Evolutionary conservation across 2,797 vertebrate species (phyloP).

Genomic region (Bovichtus variegatus): DNA sequence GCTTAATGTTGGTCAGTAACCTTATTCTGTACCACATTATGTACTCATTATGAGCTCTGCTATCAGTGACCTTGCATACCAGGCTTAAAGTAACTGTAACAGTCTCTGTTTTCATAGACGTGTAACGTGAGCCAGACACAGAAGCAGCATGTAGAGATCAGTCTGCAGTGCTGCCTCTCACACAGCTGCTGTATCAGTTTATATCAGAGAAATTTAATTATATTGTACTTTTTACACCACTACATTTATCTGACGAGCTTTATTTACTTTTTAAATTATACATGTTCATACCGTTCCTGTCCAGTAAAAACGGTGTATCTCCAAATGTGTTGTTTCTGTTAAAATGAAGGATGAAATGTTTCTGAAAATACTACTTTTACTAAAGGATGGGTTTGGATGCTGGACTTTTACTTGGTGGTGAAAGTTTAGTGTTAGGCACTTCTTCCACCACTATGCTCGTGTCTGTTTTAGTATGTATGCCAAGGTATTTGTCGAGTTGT

Average conservation of each 20-base stretch:
- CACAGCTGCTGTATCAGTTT: background rate
- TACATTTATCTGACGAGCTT: too few relatives aligned
- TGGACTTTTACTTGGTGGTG: background rate
- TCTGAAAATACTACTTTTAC: background rate
- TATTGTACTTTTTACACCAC: too few relatives aligned
- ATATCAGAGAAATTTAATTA: background rate
- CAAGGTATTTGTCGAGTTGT: background rate
- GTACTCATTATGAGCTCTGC: conserved; percentile 13
- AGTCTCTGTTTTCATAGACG: conserved; percentile 53
- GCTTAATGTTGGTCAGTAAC: conserved; percentile 17
- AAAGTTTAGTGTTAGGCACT: background rate
- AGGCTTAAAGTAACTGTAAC: conserved; percentile 60
- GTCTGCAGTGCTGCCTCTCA: conserved; percentile 26
- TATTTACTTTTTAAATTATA: too few relatives aligned
- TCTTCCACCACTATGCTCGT: background rate
- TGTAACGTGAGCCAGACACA: conserved; percentile 41
- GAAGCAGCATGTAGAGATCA: conserved; percentile 9
- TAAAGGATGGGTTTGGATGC: background rate
- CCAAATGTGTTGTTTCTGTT: too few relatives aligned
- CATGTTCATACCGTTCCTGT: too few relatives aligned
- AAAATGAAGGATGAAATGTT: too few relatives aligned
- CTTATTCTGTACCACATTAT: conserved; percentile 24
- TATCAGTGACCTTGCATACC: conserved; percentile 56
- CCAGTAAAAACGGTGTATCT: too few relatives aligned
- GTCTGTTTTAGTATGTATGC: background rate